Percentiles rank a stretch among this genome's conserved stretches.
Evolutionary conservation across 2,113 vertebrate species (phyloP).

Genomic region (Chamaetylas fuelleborni): DNA sequence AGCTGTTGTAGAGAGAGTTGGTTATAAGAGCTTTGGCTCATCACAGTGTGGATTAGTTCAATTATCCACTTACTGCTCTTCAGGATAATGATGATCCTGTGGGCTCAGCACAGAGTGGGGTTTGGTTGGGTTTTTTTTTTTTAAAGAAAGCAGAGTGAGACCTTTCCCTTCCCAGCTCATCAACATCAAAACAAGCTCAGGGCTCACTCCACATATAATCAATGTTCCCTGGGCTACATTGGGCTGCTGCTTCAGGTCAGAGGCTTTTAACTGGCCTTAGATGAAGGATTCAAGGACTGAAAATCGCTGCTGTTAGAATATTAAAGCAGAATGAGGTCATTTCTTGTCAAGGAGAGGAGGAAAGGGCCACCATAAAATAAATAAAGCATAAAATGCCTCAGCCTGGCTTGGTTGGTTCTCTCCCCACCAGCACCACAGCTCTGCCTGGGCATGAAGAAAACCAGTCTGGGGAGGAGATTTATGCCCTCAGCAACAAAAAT

Average conservation of each 20-base stretch:
- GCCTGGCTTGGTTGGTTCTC: neutral
- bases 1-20: neutral
- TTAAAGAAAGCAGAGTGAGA: neutral
- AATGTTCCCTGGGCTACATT: neutral
- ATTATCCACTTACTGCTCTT: conserved; percentile 32
- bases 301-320: neutral
- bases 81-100: neutral
- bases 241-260: neutral
- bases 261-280: neutral
- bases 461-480: neutral
- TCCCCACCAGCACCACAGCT: neutral
- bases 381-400: neutral
- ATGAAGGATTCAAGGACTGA: neutral
- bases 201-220: neutral
- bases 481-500: neutral
- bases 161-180: neutral
- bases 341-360: neutral
- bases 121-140: neutral
- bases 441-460: neutral
- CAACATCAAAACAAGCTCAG: conserved; percentile 2
- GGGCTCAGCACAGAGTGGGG: neutral
- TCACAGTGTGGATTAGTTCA: neutral
- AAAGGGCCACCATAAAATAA: neutral
- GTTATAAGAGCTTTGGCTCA: neutral
- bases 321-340: neutral